Percentiles rank a stretch among this genome's conserved stretches.
Evolutionary conservation across 30 jellyfish, hydroid and myxozoan genomes (phyloP).

Genomic region (Turritopsis dohrnii): DNA sequence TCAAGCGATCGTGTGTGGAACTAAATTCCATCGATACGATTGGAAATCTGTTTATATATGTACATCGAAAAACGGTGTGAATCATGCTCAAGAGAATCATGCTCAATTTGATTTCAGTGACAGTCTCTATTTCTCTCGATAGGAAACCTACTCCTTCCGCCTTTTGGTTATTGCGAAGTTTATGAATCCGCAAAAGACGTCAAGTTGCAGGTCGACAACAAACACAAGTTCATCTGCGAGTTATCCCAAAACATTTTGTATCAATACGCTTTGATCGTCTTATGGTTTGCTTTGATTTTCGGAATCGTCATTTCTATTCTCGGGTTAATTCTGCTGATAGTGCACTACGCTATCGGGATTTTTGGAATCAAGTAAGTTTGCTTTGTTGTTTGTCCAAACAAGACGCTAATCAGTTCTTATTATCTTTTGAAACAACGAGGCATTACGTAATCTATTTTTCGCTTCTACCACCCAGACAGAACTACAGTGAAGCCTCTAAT

Average conservation of each 20-base stretch:
- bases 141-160: conserved; percentile 41
- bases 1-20: not conserved
- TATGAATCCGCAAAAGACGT: conserved; percentile 34
- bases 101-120: too few relatives aligned
- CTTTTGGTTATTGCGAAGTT: conserved; percentile 41
- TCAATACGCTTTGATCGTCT: conserved; percentile 34
- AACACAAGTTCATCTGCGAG: conserved; percentile 26
- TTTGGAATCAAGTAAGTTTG: conserved; percentile 33
- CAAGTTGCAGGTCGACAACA: conserved; percentile 8
- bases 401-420: too few relatives aligned
- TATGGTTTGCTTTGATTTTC: conserved; percentile 36
- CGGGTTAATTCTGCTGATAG: conserved; percentile 18
- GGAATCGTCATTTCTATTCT: conserved; percentile 30
- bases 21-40: too few relatives aligned
- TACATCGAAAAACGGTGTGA: too few relatives aligned
- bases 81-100: not conserved
- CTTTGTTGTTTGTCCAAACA: too few relatives aligned
- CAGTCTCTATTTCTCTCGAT: too few relatives aligned
- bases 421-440: too few relatives aligned
- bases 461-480: too few relatives aligned
- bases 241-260: conserved; percentile 39
- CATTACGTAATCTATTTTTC: too few relatives aligned
- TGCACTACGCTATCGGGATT: conserved; percentile 29
- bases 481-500: too few relatives aligned
- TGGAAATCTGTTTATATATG: too few relatives aligned